Conservation (phyloP, 2,113 vertebrate genomes). For the Pseudolaguvia tuberculata region DNA sequence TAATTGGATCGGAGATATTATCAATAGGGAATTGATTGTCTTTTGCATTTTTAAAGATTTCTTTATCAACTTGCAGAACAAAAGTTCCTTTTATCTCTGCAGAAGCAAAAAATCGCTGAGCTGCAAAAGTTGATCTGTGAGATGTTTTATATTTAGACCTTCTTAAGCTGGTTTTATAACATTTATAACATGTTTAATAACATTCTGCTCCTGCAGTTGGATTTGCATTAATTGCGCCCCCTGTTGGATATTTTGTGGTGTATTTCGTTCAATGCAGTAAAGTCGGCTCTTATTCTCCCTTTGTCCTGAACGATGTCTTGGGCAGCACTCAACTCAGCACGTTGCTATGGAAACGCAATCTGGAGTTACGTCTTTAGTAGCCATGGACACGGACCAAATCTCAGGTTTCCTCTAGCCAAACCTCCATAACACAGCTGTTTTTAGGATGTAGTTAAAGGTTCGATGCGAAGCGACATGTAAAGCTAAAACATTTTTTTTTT, state of each 20-base stretch:
- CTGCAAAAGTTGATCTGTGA: not conserved
- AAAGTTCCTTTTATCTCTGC: not conserved
- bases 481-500: too few species aligned
- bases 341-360: constrained; percentile 54
- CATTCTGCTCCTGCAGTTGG: not conserved
- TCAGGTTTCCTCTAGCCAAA: not conserved
- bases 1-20: not conserved
- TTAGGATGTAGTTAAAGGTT: not conserved
- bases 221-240: not conserved
- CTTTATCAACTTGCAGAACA: not conserved
- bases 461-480: not conserved
- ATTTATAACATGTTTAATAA: not conserved
- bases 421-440: not conserved
- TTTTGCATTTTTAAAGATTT: not conserved
- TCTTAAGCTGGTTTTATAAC: not conserved
- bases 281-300: constrained; percentile 19
- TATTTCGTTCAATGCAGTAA: constrained; percentile 30
- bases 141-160: constrained; percentile 4
- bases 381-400: constrained; percentile 50
- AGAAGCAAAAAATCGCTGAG: not conserved
- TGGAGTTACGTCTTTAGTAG: constrained; percentile 42
- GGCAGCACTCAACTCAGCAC: constrained; percentile 33
- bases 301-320: constrained; percentile 26
- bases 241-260: not conserved
- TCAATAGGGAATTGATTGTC: not conserved